Evolutionary conservation across 2,113 vertebrate genomes (phyloP), one percentile per base, ranked within the genome.

Genomic region (Orientallactaga bullata): DNA sequence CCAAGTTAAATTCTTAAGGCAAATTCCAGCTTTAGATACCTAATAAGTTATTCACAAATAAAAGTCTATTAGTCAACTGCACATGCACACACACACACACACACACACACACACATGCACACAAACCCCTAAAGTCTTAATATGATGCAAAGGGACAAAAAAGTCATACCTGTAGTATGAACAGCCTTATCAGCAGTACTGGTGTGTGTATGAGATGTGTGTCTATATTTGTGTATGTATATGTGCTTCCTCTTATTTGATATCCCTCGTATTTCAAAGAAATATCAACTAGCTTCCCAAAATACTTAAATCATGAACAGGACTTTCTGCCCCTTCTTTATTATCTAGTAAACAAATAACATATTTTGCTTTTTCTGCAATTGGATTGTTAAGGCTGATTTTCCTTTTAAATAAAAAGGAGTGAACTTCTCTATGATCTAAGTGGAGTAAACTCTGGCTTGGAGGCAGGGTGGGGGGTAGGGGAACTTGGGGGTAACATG

Each of bases 181-280:
- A 55, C 87, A 66, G 23, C 7, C 39, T 47, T 26, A 35, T 85
- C 71, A 13, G 21, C 69, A 23, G 18, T 35, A 0, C 12, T 66
- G n/a, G 23, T 60, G 28, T 20, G 3, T 71, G 58, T 2, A 10
- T 20, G 8, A 1, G 60, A 32, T 84, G 20, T 32, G 74, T 28
- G 32, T 81, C 6, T 65, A 23, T 69, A 0, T 7, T 9, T 81
- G 26, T 69, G 26, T 55, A 32, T 63, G 10, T 60, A 35, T 65
- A 2, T 20, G 37, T 73, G n/a, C 79, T 17, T 32, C 7, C 37
- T 35, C 24, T 9, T 26, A 66, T 61, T 73, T 87, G 81, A 17
- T 42, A 85, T 72, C 79, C n/a, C 47, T 89, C 28, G n/a, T n/a
- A 15, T 63, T 76, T 93, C 63, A 89, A 35, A 87, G 23, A 96